Evolutionary conservation across 2,888 invertebrate genomes (phyloP), one percentile per base, ranked within the genome.

Genomic region (Noctua fimbriata): DNA sequence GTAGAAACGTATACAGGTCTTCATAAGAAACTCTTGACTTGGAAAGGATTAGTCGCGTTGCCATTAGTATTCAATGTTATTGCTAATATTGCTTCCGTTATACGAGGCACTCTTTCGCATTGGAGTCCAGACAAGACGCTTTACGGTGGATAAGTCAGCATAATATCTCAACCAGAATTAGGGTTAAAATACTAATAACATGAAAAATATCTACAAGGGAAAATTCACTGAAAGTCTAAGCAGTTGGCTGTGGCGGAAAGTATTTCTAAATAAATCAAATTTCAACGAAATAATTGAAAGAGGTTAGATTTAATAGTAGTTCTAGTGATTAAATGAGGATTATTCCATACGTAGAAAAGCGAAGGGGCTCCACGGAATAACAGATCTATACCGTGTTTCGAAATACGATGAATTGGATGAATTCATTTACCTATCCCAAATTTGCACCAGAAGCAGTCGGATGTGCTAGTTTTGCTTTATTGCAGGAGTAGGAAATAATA

Each of bases 1-100:
- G 36, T 21, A 24, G 76, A 24, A 24, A 16, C 32, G 52, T 21
- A 49, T 32, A 28, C n/a, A 49, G 21, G 49, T 67, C 9, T 49
- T 24, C 58, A 21, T 36, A 16, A 7, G 41, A 69, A 80, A 52
- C 44, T 28, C 28, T 52, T n/a, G 32, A 80, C 55, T 36, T 67
- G 60, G 49, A n/a, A 60, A 52, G 47, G 28, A 70, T 49, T 72
- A 47, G 18, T 18, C 16, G 28, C 18, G 18, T 47, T 69, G 24
- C n/a, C 24, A 6, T 69, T 52, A 44, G n/a, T 65, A 55, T 36
- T 60, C 44, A 32, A 63, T 63, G 63, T 63, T 60, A 28, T 60
- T 16, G 28, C 6, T 28, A 63, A 18, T 32, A 63, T 63, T 24
- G 32, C 14, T 58, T 21, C 21, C 9, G 28, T 76, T 24, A 21